phyloP scores from a whole-genome alignment of 2,113 vertebrate genomes.

The Corythaeola cristata region DNA sequence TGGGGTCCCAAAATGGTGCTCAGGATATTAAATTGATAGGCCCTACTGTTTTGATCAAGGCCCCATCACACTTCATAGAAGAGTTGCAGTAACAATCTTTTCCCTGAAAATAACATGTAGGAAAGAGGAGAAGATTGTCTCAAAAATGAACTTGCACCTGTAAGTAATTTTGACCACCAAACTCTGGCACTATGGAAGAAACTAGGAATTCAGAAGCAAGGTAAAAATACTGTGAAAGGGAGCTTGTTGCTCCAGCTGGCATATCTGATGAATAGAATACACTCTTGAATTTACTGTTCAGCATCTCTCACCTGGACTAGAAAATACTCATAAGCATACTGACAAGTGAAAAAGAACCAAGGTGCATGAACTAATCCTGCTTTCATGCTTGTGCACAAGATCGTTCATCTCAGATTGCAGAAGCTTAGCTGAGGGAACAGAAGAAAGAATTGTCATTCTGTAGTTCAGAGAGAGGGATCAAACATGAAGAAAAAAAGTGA shows the following conservation, averaged over 20 bases:
- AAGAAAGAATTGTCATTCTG: not conserved
- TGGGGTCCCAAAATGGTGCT: not conserved
- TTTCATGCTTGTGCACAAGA: not conserved
- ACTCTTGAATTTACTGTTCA: slow-evolving; percentile 56
- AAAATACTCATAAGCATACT: slow-evolving; percentile 76
- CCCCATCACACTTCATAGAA: not conserved
- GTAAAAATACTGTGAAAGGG: not conserved
- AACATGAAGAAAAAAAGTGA: not conserved
- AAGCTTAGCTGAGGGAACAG: not conserved
- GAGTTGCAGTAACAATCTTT: not conserved
- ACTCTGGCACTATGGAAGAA: not conserved
- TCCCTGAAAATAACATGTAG: not conserved
- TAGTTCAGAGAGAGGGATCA: not conserved
- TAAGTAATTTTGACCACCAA: not conserved
- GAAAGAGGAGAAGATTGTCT: not conserved
- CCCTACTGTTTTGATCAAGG: not conserved
- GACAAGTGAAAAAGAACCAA: slow-evolving; percentile 80
- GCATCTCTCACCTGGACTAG: slow-evolving; percentile 70
- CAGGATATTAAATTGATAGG: not conserved
- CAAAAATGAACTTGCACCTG: too few species aligned
- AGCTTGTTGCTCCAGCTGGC: slow-evolving; percentile 56
- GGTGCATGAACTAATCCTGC: slow-evolving; percentile 79
- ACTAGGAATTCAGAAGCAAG: not conserved
- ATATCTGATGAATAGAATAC: slow-evolving; percentile 73
- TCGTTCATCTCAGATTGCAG: slow-evolving; percentile 7